phyloP scores from a whole-genome alignment of 2,113 vertebrate species.

The Aldabrachelys gigantea region DNA sequence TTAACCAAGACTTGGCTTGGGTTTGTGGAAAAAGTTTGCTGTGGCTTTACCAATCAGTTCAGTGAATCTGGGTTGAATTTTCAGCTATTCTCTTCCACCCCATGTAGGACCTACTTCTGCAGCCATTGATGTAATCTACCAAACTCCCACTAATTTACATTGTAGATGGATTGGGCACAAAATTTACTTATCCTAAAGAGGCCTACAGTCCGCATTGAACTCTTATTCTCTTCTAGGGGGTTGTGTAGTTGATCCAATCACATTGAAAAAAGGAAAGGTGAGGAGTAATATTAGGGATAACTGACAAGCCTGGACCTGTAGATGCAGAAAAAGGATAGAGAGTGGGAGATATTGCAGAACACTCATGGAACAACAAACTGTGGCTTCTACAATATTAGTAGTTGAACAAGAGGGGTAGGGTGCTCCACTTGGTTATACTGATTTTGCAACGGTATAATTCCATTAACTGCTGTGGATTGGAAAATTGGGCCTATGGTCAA shows the following conservation, averaged over 20 bases:
- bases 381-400: rapidly evolving
- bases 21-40: background rate
- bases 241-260: background rate
- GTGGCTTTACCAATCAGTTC: background rate
- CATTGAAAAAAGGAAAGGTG: background rate
- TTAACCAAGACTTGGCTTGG: background rate
- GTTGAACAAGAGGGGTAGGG: background rate
- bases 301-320: background rate
- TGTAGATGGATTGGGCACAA: background rate
- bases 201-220: background rate
- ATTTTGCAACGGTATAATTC: background rate
- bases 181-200: background rate
- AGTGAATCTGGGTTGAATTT: background rate
- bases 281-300: background rate
- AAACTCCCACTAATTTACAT: background rate
- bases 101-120: background rate
- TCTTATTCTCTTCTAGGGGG: background rate
- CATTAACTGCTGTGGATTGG: background rate
- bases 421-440: rapidly evolving
- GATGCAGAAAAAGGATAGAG: background rate
- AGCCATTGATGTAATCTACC: background rate
- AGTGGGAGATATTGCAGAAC: background rate
- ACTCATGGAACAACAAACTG: background rate
- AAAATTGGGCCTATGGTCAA: rapidly evolving
- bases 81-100: background rate